Percentiles rank a stretch among this genome's conserved stretches.
These are phyloP conservation scores for Holocentrus rufus DNA, from an alignment of 2,797 vertebrate species.

Conservation along the genomic window DNA sequence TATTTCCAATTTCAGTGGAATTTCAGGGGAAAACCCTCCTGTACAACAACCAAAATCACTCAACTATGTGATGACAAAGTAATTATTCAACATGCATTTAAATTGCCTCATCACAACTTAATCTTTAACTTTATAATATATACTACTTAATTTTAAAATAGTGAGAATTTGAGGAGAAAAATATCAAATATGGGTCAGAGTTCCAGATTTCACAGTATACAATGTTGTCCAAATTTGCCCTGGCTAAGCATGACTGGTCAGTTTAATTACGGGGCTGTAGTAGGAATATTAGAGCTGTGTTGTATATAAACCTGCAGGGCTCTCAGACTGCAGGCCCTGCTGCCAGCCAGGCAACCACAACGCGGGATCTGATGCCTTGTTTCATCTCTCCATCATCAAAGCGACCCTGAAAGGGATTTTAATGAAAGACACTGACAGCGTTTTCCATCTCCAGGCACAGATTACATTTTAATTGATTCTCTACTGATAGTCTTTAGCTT, in stretches of 20 bases:
- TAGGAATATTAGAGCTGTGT: slow-evolving; percentile 2
- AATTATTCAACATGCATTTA: too few relatives aligned
- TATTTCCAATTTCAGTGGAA: too few relatives aligned
- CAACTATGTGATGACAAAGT: too few relatives aligned
- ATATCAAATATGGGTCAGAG: neutral
- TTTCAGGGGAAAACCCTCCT: neutral
- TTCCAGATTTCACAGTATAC: neutral
- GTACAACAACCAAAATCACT: too few relatives aligned
- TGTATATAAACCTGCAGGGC: slow-evolving; percentile 6
- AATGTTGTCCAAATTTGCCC: neutral
- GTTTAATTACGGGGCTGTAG: slow-evolving; percentile 1
- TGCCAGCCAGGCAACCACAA: neutral
- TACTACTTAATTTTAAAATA: too few relatives aligned
- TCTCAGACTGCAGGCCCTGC: slow-evolving; percentile 4
- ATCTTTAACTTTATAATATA: too few relatives aligned
- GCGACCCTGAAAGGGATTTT: slow-evolving; percentile 37
- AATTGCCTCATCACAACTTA: too few relatives aligned
- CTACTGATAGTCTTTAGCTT: slow-evolving; percentile 5
- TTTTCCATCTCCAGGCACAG: slow-evolving; percentile 49
- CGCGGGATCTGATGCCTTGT: neutral
- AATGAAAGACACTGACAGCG: slow-evolving; percentile 43
- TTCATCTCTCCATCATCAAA: slow-evolving; percentile 40
- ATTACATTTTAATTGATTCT: slow-evolving; percentile 52
- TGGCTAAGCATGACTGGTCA: neutral
- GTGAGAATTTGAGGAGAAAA: too few relatives aligned